phyloP scores from a whole-genome alignment of 2,113 vertebrate species.

The Smithornis capensis region DNA sequence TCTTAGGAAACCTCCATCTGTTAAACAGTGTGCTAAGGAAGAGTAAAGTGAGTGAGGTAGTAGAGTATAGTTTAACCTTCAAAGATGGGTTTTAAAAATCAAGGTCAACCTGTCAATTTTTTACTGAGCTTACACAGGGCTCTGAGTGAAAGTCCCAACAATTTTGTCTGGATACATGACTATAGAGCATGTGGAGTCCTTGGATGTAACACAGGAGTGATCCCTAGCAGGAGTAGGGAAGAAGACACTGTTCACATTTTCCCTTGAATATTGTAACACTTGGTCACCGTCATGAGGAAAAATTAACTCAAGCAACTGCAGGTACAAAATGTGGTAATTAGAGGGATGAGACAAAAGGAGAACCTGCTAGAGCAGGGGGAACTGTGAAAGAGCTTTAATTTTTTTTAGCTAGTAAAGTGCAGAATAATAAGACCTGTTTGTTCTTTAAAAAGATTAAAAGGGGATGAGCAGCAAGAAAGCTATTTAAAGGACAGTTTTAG shows the following conservation, averaged over 20 bases:
- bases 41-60: not conserved
- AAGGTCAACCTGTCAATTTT: not conserved
- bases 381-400: not conserved
- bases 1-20: not conserved
- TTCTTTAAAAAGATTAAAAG: not conserved
- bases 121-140: not conserved
- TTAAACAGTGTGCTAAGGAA: not conserved
- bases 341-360: not conserved
- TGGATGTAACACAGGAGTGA: not conserved
- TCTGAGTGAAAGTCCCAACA: not conserved
- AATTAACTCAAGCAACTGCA: not conserved
- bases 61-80: not conserved
- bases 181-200: not conserved
- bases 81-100: not conserved
- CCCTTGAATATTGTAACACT: not conserved
- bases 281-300: not conserved
- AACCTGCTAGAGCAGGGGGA: not conserved
- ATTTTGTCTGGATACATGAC: not conserved
- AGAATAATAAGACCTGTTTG: not conserved
- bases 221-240: not conserved
- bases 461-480: not conserved
- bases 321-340: not conserved
- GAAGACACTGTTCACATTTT: not conserved
- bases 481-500: slow-evolving; percentile 4
- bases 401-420: not conserved